Percentiles rank a stretch among this genome's conserved stretches.
phyloP scores from a whole-genome alignment of 1,140 invertebrate species.

The Popillia japonica region DNA sequence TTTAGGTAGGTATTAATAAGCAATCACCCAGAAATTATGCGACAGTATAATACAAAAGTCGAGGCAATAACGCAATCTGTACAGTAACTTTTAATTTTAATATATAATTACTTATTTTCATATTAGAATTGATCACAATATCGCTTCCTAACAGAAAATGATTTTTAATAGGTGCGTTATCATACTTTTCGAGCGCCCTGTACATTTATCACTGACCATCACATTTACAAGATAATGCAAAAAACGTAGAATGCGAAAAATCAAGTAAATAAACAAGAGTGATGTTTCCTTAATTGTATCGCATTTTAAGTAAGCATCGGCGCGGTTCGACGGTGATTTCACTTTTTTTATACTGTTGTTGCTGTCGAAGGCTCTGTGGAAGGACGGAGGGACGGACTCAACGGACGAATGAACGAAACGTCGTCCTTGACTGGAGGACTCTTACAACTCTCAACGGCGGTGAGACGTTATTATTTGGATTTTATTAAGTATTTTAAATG shows the following conservation, averaged over 20 bases:
- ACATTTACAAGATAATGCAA: constrained; percentile 10
- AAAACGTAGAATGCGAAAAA: not conserved
- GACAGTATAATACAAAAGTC: too few relatives aligned
- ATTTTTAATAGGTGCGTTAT: not conserved
- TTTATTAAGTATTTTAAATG: constrained; percentile 30
- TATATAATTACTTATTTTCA: too few relatives aligned
- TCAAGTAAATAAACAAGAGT: not conserved
- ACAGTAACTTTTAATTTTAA: too few relatives aligned
- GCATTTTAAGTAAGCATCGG: constrained; percentile 14
- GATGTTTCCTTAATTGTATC: constrained; percentile 18
- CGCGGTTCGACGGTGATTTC: not conserved
- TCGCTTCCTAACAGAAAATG: too few relatives aligned
- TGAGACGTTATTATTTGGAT: constrained; percentile 25
- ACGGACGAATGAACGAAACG: not conserved
- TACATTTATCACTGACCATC: not conserved
- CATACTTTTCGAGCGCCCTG: not conserved
- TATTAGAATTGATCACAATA: too few relatives aligned
- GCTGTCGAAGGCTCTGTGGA: not conserved
- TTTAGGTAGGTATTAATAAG: too few relatives aligned
- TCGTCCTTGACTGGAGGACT: not conserved
- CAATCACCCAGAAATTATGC: too few relatives aligned
- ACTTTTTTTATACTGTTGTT: not conserved
- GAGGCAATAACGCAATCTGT: too few relatives aligned
- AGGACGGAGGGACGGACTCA: not conserved
- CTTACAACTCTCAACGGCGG: not conserved